phyloP scores from a whole-genome alignment of 2,113 vertebrate species.

The Crotophaga sulcirostris region DNA sequence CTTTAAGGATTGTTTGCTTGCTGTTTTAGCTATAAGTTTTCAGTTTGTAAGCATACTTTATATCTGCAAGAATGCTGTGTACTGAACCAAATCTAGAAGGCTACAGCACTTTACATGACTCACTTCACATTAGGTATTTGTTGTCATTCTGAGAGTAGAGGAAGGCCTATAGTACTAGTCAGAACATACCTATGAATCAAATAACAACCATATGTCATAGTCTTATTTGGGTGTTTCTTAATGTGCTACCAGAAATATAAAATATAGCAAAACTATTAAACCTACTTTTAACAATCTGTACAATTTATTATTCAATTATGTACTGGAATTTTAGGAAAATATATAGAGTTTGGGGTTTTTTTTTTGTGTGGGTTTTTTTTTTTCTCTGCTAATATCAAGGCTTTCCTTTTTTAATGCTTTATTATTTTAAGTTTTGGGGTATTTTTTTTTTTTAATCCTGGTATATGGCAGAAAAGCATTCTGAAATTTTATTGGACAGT shows the following conservation, averaged over 20 bases:
- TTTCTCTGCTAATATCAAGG: not conserved
- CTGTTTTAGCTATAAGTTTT: not conserved
- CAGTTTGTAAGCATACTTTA: not conserved
- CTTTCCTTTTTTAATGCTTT: not conserved
- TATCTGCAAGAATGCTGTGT: not conserved
- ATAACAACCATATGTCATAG: not conserved
- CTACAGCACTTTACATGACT: not conserved
- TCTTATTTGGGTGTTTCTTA: not conserved
- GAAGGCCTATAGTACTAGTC: not conserved
- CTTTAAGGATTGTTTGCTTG: not conserved
- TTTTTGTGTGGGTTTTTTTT: no score
- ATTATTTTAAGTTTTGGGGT: not conserved
- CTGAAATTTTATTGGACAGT: not conserved
- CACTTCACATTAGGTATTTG: not conserved
- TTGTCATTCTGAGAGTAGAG: not conserved
- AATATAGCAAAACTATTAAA: not conserved
- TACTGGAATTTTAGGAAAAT: not conserved
- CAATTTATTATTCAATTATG: not conserved
- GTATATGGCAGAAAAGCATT: not conserved
- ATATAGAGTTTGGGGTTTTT: not conserved
- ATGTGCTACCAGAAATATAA: not conserved
- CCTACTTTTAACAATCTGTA: not conserved
- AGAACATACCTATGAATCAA: not conserved
- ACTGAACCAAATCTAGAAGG: not conserved
- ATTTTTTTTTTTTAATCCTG: not conserved